phyloP scores from a whole-genome alignment of 1,140 invertebrate species.

The Sarcophaga peregrina region DNA sequence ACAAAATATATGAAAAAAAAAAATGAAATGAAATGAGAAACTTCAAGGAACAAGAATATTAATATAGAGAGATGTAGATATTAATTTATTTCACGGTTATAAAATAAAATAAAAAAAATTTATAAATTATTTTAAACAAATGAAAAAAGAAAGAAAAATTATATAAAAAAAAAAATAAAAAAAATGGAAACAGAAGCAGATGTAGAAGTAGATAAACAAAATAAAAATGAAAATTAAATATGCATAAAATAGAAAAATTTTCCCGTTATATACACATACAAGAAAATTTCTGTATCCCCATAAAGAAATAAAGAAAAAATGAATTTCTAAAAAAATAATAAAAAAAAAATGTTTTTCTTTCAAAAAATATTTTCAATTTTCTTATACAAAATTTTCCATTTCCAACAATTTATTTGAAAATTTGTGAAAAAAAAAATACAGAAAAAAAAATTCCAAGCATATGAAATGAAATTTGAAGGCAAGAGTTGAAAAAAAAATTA shows the following conservation, averaged over 20 bases:
- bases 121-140: background rate
- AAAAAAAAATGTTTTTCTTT: background rate
- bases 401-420: background rate
- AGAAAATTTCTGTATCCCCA: background rate
- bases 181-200: background rate
- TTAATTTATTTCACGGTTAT: background rate
- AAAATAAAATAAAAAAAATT: background rate
- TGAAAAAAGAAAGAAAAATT: background rate
- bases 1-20: conserved; percentile 35
- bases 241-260: background rate
- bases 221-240: conserved; percentile 2
- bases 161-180: conserved; percentile 21
- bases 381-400: background rate
- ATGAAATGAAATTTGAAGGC: conserved; percentile 11
- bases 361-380: background rate
- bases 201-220: background rate
- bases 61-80: background rate
- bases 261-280: background rate
- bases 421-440: background rate
- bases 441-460: background rate
- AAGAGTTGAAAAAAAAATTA: conserved; percentile 10
- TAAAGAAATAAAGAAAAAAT: background rate
- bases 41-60: conserved; percentile 6
- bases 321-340: conserved; percentile 10
- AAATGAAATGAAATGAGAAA: too few species aligned